Percentiles rank a stretch among this genome's conserved stretches.
These are phyloP conservation scores for Monopterus albus DNA, from an alignment of 2,113 vertebrate species.

Conservation along the genomic window DNA sequence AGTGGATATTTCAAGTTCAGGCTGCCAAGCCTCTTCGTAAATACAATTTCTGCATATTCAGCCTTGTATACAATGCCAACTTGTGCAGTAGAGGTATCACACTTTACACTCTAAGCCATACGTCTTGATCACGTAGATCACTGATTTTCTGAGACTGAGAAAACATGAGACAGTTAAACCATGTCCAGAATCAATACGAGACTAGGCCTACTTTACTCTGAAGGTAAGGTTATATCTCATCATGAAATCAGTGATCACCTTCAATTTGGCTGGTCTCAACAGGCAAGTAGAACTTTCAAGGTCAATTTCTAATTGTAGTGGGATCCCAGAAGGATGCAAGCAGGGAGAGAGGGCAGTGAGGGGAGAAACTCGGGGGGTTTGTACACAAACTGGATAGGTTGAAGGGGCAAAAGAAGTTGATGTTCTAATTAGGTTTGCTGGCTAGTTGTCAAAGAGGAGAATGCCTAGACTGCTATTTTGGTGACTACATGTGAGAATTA, in stretches of 20 bases:
- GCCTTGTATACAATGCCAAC: not conserved
- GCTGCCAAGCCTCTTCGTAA: not conserved
- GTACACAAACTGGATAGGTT: no score
- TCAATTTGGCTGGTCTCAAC: slow-evolving; percentile 27
- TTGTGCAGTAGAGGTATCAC: slow-evolving; percentile 7
- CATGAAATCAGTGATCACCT: slow-evolving; percentile 25
- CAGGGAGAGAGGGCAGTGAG: not conserved
- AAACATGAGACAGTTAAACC: slow-evolving; percentile 62
- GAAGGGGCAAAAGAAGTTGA: slow-evolving; percentile 19
- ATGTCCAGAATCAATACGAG: slow-evolving; percentile 68
- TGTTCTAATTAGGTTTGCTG: no score
- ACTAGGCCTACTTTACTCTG: slow-evolving; percentile 54
- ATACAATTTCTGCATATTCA: slow-evolving; percentile 3
- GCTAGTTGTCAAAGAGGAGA: no score
- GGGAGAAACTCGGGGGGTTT: slow-evolving; percentile 17
- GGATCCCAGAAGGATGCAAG: slow-evolving; percentile 21
- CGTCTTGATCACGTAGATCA: slow-evolving; percentile 26
- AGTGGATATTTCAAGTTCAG: not conserved
- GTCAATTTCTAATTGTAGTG: slow-evolving; percentile 60
- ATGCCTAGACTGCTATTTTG: no score
- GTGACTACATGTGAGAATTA: no score
- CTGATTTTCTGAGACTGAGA: slow-evolving; percentile 51
- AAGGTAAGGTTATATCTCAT: slow-evolving; percentile 51
- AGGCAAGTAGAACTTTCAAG: slow-evolving; percentile 51
- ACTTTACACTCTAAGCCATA: slow-evolving; percentile 29